phyloP scores from a whole-genome alignment of 2,113 vertebrate genomes.

The Channa maculata region DNA sequence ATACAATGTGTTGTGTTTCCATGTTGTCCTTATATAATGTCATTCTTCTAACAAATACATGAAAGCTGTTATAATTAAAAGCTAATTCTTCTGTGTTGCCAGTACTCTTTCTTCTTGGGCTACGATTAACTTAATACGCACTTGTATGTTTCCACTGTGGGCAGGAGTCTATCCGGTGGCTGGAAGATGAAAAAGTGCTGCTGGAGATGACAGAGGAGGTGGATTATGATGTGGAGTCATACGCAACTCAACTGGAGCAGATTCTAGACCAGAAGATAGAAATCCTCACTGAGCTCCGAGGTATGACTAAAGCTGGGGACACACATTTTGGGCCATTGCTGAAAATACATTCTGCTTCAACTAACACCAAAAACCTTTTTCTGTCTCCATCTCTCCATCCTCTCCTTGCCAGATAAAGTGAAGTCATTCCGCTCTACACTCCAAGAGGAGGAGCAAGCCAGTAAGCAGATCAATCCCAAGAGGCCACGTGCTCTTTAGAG shows the following conservation, averaged over 20 bases:
- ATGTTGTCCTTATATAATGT: too few relatives aligned
- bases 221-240: constrained; percentile 97
- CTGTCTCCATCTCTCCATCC: neutral
- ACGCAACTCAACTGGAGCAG: constrained; percentile 95
- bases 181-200: constrained; percentile 96
- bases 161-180: constrained; percentile 97
- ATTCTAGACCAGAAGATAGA: constrained; percentile 98
- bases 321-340: neutral
- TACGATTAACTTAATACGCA: neutral
- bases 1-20: too few relatives aligned
- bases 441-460: constrained; percentile 98
- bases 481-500: constrained; percentile 93
- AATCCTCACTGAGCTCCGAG: constrained; percentile 93
- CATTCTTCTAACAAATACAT: too few relatives aligned
- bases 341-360: neutral
- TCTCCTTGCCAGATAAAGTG: constrained; percentile 91
- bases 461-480: constrained; percentile 98
- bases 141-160: constrained; percentile 13
- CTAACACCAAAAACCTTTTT: neutral
- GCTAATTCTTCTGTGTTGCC: neutral
- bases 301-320: constrained; percentile 71
- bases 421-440: constrained; percentile 96
- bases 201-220: constrained; percentile 99
- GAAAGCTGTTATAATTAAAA: neutral
- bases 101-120: neutral